Base-by-base conservation (phyloP, 2,113 vertebrate genomes). In the Vimba vimba region DNA sequence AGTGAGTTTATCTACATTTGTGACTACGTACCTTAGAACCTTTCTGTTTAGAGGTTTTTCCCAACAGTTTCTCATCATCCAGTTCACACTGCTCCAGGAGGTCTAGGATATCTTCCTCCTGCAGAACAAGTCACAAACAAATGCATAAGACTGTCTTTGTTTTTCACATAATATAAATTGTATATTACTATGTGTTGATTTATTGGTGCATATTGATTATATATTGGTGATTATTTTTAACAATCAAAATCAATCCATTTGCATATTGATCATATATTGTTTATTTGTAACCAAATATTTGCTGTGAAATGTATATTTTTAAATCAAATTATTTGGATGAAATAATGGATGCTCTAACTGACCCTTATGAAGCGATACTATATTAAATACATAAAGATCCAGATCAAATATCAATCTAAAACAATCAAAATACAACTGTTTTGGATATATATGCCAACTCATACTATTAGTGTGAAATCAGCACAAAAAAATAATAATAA, bases 21-120 rank as follows among this genome's bases (percentile, higher is more conserved):
- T 79, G 55, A 57, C 78, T 86, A 84, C 86, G 62, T 85, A 95
- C 95, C 94, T 95, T 95, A 25, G 94, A 95, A 89, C 97, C 97
- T 93, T 96, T 94, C 81, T 95, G 93, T 87, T 94, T 96, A 71
- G 93, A 89, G 82, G 96, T 94, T 93, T 98, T 99, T 85, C 98
- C 97, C 95, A 96, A 97, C 79, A 99, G 90, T 88, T 98, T 99
- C 93, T 99, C 98, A 73, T 99, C 98, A 64, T 99, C 98, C 92
- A 99, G 94, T 92, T 99, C 97, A 91, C 98, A 99, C 57, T 99
- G 97, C 84, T 99, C 98, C 92, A 99, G 90, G 90, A 99, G 96
- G 91, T 99, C 98, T 93, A 99, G 93, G 92, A 99, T 98, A 90
- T 99, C 98, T 94, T 98, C 98, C 88, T 99, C 98, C 98, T 99